Conservation (phyloP, 2,888 invertebrate genomes). For the Sipha maydis region DNA sequence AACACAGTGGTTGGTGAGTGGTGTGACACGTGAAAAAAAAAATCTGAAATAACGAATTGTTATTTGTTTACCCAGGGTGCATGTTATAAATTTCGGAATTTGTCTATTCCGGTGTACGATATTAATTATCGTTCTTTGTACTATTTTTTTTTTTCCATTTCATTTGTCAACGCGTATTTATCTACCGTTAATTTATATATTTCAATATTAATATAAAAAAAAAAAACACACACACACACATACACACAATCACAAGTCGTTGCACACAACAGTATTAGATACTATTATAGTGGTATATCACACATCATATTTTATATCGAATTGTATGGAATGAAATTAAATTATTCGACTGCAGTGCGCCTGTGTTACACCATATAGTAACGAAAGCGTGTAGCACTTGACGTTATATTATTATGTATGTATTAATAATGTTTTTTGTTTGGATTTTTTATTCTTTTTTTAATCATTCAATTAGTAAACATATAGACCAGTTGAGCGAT, state of each 20-base stretch:
- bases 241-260: too few species aligned
- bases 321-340: too few species aligned
- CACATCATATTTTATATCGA: too few species aligned
- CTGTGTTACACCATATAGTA: too few species aligned
- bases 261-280: too few species aligned
- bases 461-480: constrained; percentile 35
- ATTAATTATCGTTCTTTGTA: constrained; percentile 47
- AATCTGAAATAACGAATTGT: constrained; percentile 49
- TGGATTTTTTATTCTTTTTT: background rate
- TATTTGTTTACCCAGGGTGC: constrained; percentile 52
- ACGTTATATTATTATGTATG: too few species aligned
- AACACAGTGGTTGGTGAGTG: constrained; percentile 39
- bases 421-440: background rate
- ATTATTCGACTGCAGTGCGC: too few species aligned
- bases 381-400: too few species aligned
- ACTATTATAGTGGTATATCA: too few species aligned
- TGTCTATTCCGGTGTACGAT: constrained; percentile 5
- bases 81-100: constrained; percentile 45
- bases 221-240: background rate
- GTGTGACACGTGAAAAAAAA: constrained; percentile 57
- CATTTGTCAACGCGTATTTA: constrained; percentile 24
- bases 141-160: background rate
- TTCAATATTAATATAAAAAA: background rate
- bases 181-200: constrained; percentile 11
- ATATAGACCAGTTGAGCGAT: background rate